Base-by-base conservation (phyloP, 2,797 vertebrate species). In the Darevskia mixta region DNA sequence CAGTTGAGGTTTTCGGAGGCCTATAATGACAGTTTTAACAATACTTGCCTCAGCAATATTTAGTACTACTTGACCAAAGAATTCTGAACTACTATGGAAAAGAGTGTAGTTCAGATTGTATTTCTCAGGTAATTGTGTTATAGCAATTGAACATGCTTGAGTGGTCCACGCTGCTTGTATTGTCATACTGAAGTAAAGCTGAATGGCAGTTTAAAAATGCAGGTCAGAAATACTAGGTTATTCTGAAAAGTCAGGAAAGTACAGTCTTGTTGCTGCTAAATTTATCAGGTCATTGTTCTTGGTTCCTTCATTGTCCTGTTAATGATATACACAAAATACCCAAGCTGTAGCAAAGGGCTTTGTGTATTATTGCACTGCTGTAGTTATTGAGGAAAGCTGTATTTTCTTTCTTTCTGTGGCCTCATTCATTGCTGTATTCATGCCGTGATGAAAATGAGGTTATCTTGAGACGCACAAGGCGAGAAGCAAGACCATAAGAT, bases 1-100 rank as follows among this genome's bases (percentile, higher is more conserved):
- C 85, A 90, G 92, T 94, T 91, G 94, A 96, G 94, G 93, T 95
- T 95, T 96, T 89, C 83, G 90, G 93, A 94, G 92, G 79, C 92
- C 92, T 96, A 95, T 92, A 95, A 94, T 94, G 94, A 96, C 85
- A 92, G 91, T 89, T 90, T 94, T 95, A 95, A 95, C 93, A 95
- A 94, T 94, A 83, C 87, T 90, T 93, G 91, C 94, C 93, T 94
- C 92, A 85, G 93, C 94, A 94, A 94, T 94, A 90, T 88, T 86
- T 90, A 94, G 94, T 96, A 94, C 93, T 88, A 94, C 92, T 95
- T 96, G 95, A 96, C 95, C 94, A 91, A 94, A 95, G 92, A 93
- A 95, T 94, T 96, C 86, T 90, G 93, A 93, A 94, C 89, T 91
- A 71, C 91, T 92, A 88, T 87, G 82, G 89, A 88, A 88, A 86